Evolutionary conservation across 2,113 vertebrate species (phyloP).

Genomic region (Ceratotherium simum): DNA sequence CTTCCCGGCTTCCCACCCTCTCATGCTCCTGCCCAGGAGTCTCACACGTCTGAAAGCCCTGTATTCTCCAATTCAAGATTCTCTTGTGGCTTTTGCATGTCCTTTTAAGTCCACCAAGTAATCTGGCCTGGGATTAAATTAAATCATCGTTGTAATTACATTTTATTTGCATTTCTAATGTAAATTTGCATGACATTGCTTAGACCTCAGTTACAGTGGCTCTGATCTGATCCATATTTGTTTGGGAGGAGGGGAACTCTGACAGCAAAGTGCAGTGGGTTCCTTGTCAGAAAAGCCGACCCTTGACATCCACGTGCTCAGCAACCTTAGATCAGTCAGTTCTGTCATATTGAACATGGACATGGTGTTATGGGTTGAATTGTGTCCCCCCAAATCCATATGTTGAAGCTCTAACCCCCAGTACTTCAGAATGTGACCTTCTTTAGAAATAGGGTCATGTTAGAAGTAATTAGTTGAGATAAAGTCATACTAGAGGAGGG

Average conservation of each 20-base stretch:
- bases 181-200: conserved; percentile 72
- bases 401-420: not conserved
- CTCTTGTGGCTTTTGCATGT: conserved; percentile 39
- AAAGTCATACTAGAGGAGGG: not conserved
- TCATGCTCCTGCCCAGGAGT: not conserved
- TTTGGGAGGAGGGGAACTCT: not conserved
- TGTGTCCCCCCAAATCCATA: not conserved
- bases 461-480: not conserved
- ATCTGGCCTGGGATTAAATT: conserved; percentile 72
- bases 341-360: not conserved
- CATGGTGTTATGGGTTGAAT: not conserved
- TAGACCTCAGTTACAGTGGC: conserved; percentile 48
- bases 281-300: conserved; percentile 6
- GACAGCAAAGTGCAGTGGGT: not conserved
- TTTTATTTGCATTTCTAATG: conserved; percentile 78
- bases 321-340: not conserved
- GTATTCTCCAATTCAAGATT: conserved; percentile 13
- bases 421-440: not conserved
- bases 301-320: conserved; percentile 2
- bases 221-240: conserved; percentile 67
- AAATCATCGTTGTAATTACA: conserved; percentile 70
- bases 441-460: conserved; percentile 1
- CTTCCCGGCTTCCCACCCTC: not conserved
- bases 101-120: conserved; percentile 65
- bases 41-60: not conserved